These are phyloP conservation scores for Heliornis fulica DNA, from an alignment of 2,113 vertebrate species.

Conservation along the genomic window DNA sequence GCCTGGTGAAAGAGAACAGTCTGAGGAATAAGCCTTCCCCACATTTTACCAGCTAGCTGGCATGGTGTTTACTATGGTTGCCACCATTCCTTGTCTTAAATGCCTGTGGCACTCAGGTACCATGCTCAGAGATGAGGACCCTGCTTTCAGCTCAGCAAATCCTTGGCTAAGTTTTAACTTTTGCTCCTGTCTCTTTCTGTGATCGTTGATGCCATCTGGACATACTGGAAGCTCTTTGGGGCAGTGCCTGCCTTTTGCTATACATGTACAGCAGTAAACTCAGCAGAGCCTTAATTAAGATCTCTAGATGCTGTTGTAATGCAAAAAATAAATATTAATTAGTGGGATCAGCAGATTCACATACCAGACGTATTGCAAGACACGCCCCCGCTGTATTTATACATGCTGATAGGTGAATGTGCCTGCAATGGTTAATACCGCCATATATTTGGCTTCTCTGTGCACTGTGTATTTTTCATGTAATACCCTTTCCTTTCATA, in stretches of 20 bases:
- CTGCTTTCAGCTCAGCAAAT: neutral
- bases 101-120: neutral
- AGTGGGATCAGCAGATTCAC: conserved; percentile 24
- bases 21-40: neutral
- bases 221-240: neutral
- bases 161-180: neutral
- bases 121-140: neutral
- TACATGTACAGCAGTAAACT: neutral
- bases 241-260: neutral
- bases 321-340: conserved; percentile 47
- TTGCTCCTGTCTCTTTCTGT: neutral
- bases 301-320: conserved; percentile 23
- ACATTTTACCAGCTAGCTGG: neutral
- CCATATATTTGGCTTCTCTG: neutral
- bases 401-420: neutral
- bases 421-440: conserved; percentile 15
- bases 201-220: neutral
- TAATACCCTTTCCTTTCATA: conserved; percentile 47
- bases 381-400: neutral
- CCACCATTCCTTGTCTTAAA: neutral
- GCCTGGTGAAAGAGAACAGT: neutral
- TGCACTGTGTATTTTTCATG: neutral
- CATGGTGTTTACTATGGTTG: neutral
- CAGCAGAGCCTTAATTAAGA: neutral
- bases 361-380: conserved; percentile 35